Evolutionary conservation across 2,888 invertebrate species (phyloP).

Genomic region (Thalpophila matura): DNA sequence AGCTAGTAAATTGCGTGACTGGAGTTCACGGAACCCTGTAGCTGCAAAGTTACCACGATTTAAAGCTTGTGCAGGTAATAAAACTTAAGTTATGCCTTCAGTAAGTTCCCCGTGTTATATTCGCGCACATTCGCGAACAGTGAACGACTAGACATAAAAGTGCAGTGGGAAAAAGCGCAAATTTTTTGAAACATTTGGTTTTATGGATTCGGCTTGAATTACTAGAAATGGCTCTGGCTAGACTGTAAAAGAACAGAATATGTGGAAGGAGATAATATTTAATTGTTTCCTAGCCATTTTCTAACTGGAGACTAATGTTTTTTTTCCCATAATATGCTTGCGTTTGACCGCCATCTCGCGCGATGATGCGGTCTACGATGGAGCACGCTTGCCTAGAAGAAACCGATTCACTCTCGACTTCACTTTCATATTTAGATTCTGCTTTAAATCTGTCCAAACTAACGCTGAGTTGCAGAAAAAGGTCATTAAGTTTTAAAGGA

Average conservation of each 20-base stretch:
- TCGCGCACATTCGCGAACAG: conserved; percentile 19
- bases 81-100: conserved; percentile 26
- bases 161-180: not conserved
- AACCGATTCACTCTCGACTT: no score
- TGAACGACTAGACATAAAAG: conserved; percentile 2
- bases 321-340: no score
- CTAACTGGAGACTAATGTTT: no score
- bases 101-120: conserved; percentile 26
- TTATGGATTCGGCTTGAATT: not conserved
- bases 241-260: not conserved
- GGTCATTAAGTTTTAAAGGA: no score
- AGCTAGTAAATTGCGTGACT: conserved; percentile 21
- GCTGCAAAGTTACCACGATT: conserved; percentile 10
- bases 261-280: not conserved
- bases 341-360: no score
- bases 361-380: no score
- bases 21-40: not conserved
- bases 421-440: not conserved
- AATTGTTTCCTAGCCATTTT: no score
- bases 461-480: no score
- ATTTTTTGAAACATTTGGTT: conserved; percentile 24
- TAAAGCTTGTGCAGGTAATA: conserved; percentile 26
- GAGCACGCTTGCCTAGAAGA: no score
- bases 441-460: not conserved
- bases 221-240: not conserved